Base-by-base conservation (phyloP, 2,113 vertebrate species). In the Speoplatyrhinus poulsoni region DNA sequence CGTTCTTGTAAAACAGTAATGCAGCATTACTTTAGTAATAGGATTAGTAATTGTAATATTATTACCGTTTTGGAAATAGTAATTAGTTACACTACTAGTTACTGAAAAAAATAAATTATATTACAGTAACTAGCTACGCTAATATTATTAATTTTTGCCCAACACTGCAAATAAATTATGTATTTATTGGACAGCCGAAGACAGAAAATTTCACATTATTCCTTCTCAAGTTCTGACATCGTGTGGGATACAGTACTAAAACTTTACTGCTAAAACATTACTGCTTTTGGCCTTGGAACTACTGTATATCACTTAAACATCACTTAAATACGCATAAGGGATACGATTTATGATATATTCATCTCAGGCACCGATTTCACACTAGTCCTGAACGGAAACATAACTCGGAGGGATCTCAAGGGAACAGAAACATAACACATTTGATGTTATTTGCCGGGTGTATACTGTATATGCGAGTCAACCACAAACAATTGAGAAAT, bases 401-500 rank as follows among this genome's bases (percentile, higher is more conserved):
- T 75, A 73, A 60, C 46, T 56, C 16, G 46, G 60, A 54, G 70
- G 6, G 33, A 3, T 33, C 56, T 56, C 11, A 3, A 57, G 41
- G 17, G 53, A 41, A 41, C 36, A 6, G 1, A 41, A 41, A 82
- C 59, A 62, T 61, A 66, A 80, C 65, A 19, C 67, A 32, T 57
- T 62, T 76, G 72, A 69, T 77, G 73, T 81, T 82, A 82, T 77
- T 73, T 48, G 64, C 65, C 65, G 41, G 65, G 77, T 59, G 69
- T 85, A 91, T 85, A 36, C 36, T 6, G 36, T 41, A 41, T 41
- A 83, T 67, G 72, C 78, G 61, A 75, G 71, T 86, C 81, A 69
- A 60, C 73, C 68, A 65, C 82, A 83, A 81, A 87, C 88, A 78
- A 63, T 73, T 83, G 82, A 87, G 88, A 90, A 88, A 79, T 74